Conservation (phyloP, 2,797 vertebrate genomes). For the Glyptemys insculpta region DNA sequence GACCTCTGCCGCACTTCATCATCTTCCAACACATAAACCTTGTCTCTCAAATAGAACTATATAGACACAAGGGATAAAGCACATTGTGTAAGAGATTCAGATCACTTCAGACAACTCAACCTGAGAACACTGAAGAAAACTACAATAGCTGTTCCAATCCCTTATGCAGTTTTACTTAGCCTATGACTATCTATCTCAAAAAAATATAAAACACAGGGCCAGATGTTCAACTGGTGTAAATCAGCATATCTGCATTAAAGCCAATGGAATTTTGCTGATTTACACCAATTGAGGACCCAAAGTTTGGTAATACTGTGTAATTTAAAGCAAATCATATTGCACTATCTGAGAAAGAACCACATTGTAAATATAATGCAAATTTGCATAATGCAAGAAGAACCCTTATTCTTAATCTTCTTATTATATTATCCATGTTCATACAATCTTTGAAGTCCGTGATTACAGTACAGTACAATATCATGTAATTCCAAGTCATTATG, state of each 20-base stretch:
- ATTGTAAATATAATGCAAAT: background rate
- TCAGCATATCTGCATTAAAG: background rate
- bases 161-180: constrained; percentile 20
- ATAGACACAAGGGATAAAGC: constrained; percentile 66
- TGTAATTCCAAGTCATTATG: background rate
- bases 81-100: constrained; percentile 64
- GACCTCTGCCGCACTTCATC: constrained; percentile 7
- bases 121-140: constrained; percentile 66
- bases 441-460: background rate
- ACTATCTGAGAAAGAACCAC: background rate
- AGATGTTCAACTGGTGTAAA: background rate
- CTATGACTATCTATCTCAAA: background rate
- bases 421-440: background rate
- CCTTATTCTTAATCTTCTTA: background rate
- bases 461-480: background rate
- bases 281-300: background rate
- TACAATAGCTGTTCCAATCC: constrained; percentile 33
- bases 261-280: constrained; percentile 7
- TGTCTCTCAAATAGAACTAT: constrained; percentile 67
- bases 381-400: background rate
- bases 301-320: background rate
- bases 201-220: background rate
- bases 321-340: background rate
- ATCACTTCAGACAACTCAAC: constrained; percentile 60
- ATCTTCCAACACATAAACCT: constrained; percentile 66